Base-by-base conservation (phyloP, 2,888 invertebrate genomes). In the Leptopilina drosophilae region DNA sequence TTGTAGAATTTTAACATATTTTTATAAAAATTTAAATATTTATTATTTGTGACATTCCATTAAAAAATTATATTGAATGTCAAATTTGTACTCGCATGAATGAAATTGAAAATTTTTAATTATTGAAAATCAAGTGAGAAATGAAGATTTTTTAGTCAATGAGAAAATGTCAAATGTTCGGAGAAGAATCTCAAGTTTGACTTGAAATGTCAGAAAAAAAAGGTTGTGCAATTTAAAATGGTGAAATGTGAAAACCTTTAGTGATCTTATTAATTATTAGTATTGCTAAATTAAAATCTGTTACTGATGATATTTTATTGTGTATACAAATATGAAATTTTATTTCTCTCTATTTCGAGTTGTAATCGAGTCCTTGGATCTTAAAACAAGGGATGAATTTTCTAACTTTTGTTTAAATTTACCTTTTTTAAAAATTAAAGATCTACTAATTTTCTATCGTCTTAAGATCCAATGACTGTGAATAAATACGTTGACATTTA, bases 1-100 rank as follows among this genome's bases (percentile, higher is more conserved):
- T 6, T 33, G 40, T 73, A 73, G 73, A 73, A 73, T 73, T 73
- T 73, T 73, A 73, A 26, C n/a, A 73, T 73, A 73, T 73, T 73
- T 73, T 73, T 73, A 73, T 73, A 73, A 73, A 73, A 73, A 8
- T 56, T 73, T 73, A 33, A 56, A 12, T 33, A 33, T 33, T 33
- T 73, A 53, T 73, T 33, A 33, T 56, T 73, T 73, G 53, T 26
- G 12, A 64, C 56, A 73, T 73, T 73, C 56, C 33, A 73, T 20
- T 56, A 9, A 33, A 33, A 56, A 8, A 56, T 40, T 2, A 40
- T 12, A 12, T 9, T 73, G 33, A n/a, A 56, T 69, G 53, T 11
- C 20, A 40, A 33, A 73, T 73, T 73, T 73, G 40, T 56, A 73
- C 69, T 20, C 53, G 53, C 20, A 11, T 69, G 69, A 69, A 20